Base-by-base conservation (phyloP, 1,140 invertebrate species). In the Rhagoletis pomonella region DNA sequence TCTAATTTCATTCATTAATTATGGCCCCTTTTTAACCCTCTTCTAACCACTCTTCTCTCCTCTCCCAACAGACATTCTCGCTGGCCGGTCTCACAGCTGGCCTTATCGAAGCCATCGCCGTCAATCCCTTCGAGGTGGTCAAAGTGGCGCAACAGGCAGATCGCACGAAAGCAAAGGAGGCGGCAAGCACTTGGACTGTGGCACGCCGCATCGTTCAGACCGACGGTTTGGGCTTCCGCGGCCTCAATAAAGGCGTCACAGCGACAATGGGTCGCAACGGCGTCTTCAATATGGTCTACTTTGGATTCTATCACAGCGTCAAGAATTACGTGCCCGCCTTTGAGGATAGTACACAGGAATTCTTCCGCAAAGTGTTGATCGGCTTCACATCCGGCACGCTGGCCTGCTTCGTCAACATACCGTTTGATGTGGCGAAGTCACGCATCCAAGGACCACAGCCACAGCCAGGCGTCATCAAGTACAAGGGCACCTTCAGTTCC, bases 371-470 rank as follows among this genome's bases (percentile, higher is more conserved):
- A 93, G 94, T 98, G 3, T 92, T 94, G 6, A 96, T 98, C 88
- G 98, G 98, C 73, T 98, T 99, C 90, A 94, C 94, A 39, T 97
- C 97, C 39, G 98, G 98, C 10, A 96, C 96, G 0, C 90, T 98
- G 19, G 97, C 96, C 39, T 98, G 97, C 1, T 96, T 96, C 90
- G 94, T 97, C 42, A 99, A 99, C 92, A 99, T 99, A 94, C 98
- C 98, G 47, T 99, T 98, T 94, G 98, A 99, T 93, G 98, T 99
- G 5, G 98, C 97, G 9, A 99, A 99, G 93, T 98, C 97, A 90
- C 94, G 98, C 87, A 99, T 99, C 89, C 98, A 99, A 93, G 97
- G 97, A 1, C 97, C 97, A 5, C 97, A 98, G 93, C 97, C 97
- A 3, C 93, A 95, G 9, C 91, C 94, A 2, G 95, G 95, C 4